Base-by-base conservation (phyloP, 2,888 invertebrate genomes). In the Philopedon plagiatum region DNA sequence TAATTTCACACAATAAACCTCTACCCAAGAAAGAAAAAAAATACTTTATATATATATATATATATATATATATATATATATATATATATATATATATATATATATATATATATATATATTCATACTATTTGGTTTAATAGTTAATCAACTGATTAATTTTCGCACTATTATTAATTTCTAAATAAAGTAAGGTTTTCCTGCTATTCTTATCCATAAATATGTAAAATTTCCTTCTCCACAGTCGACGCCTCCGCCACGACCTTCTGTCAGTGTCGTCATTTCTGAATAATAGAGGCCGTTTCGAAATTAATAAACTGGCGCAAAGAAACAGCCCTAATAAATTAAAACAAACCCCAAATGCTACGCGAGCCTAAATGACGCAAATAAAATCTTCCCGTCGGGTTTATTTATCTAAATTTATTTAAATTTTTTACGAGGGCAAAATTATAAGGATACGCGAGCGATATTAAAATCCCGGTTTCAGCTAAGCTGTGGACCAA, bases 321-420 rank as follows among this genome's bases (percentile, higher is more conserved):
- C 29, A 65, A 64, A 58, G 63, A 71, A 63, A 71, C 57, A 34
- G 64, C 64, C 49, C 46, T 58, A 57, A 71, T 71, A 71, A 71
- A 71, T 71, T 65, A 71, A 49, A 60, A 57, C 57, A 60, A 67
- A 67, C 67, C 67, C 44, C 57, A 67, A 67, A 64, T 39, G 64
- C 29, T 39, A 54, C 46, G 46, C 41, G 19, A 54, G 49, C 32
- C 51, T 54, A 54, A 67, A 60, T 37, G 60, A 26, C 67, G 26
- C 56, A 58, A 64, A 70, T 64, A 64, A 70, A 70, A 56, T 34
- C 51, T 39, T 61, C 68, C 39, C 34, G 56, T 18, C 34, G 29
- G 49, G 61, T 39, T 32, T 68, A 68, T 68, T 68, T 68, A 68
- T 68, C 60, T 68, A 68, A 61, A 68, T 68, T 68, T 49, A 68